Evolutionary conservation across 2,888 invertebrate species (phyloP).

Genomic region (Pterobdella sp.): DNA sequence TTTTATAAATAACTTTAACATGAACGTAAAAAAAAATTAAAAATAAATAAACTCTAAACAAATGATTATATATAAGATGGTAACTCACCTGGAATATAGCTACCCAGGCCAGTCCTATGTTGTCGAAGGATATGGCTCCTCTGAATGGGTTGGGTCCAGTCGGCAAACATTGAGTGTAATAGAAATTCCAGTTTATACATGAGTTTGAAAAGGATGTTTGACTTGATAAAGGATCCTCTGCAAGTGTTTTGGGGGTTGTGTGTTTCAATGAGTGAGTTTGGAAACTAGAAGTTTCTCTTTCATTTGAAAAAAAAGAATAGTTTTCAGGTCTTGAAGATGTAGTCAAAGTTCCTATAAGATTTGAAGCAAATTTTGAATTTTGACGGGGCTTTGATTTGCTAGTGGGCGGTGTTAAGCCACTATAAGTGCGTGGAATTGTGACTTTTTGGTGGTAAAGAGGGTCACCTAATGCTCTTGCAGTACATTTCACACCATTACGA

Average conservation of each 20-base stretch:
- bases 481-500: conserved; percentile 72
- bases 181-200: conserved; percentile 97
- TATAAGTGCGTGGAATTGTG: background rate
- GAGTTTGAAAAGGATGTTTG: conserved; percentile 53
- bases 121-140: conserved; percentile 98
- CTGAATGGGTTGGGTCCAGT: conserved; percentile 93
- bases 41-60: background rate
- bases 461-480: conserved; percentile 59
- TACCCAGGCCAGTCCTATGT: conserved; percentile 98
- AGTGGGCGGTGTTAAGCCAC: background rate
- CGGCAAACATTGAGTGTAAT: conserved; percentile 87
- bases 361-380: conserved; percentile 55
- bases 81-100: conserved; percentile 90
- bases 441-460: background rate
- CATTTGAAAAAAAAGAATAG: background rate
- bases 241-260: background rate
- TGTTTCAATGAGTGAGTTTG: background rate
- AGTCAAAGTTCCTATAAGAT: conserved; percentile 50
- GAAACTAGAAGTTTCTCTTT: background rate
- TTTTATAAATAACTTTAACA: conserved; percentile 1
- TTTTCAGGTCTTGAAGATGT: conserved; percentile 50
- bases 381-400: background rate
- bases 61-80: background rate
- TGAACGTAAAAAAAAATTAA: background rate
- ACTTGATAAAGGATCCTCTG: conserved; percentile 55